Evolutionary conservation across 2,888 invertebrate species (phyloP), one percentile per base, ranked within the genome.

Genomic region (Ophion slaviceki): DNA sequence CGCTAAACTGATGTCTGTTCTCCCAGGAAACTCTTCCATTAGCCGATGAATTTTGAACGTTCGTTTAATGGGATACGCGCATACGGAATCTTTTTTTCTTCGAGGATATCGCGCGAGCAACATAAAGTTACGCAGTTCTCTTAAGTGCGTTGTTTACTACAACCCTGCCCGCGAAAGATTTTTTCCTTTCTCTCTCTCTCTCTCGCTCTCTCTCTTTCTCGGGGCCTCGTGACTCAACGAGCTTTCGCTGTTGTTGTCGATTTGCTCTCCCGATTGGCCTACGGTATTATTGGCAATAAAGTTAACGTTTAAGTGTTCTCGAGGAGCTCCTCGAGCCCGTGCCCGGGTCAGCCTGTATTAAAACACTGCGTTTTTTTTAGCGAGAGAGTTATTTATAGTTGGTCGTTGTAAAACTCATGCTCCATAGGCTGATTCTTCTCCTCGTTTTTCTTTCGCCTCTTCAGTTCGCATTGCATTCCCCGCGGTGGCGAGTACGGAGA

Each of bases 221-320:
- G n/a, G 40, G 53, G 47, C 83, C 59, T 72, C 71, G 36, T 32
- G 59, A 75, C 67, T 74, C 47, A 67, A 59, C 77, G 36, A 57
- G 32, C 67, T 77, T 67, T 77, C 77, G 77, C 79, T 62, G 67
- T 61, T 61, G 78, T 78, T 72, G 83, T 57, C 61, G 62, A 70
- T 75, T 70, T 62, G 70, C 68, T 28, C 70, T 53, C 67, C n/a
- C 61, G 64, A 57, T 67, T 72, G 72, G 70, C 67, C 72, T 24
- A 67, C 62, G 40, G 72, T 67, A 80, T 84, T 85, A 85, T 74
- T 78, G 85, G 78, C 81, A 81, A 70, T 85, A 85, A 85, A 81
- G 84, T 77, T 77, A 80, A 84, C 78, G 81, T 75, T 85, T 70
- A 64, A 78, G 74, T 74, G 76, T 75, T 78, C 72, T 61, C 76